phyloP scores from a whole-genome alignment of 2,888 invertebrate genomes.

The Drosophila diplacantha region DNA sequence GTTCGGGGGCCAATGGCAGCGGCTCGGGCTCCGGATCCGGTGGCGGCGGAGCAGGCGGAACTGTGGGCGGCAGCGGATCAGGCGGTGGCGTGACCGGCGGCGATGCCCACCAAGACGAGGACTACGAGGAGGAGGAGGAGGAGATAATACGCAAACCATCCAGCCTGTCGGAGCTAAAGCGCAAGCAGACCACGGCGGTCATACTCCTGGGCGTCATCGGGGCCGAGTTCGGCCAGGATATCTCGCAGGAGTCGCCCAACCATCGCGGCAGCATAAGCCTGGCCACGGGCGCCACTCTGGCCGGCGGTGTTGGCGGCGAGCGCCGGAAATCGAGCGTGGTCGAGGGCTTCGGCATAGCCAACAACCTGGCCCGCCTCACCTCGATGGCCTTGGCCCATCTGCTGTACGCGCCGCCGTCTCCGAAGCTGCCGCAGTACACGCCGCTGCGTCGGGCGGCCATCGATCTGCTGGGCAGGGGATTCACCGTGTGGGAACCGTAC shows the following conservation, averaged over 20 bases:
- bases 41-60: slow-evolving; percentile 16
- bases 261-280: slow-evolving; percentile 62
- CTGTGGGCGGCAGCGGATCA: slow-evolving; percentile 55
- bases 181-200: slow-evolving; percentile 98
- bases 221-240: slow-evolving; percentile 98
- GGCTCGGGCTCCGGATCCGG: slow-evolving; percentile 19
- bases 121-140: slow-evolving; percentile 89
- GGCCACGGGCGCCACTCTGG: slow-evolving; percentile 26
- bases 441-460: slow-evolving; percentile 97
- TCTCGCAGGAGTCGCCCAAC: slow-evolving; percentile 83
- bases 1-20: slow-evolving; percentile 24
- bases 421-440: slow-evolving; percentile 92
- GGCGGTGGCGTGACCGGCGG: slow-evolving; percentile 30
- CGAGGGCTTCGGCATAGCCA: slow-evolving; percentile 90
- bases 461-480: slow-evolving; percentile 97
- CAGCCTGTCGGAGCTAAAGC: slow-evolving; percentile 89
- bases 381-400: slow-evolving; percentile 96
- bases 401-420: slow-evolving; percentile 89
- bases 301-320: slow-evolving; percentile 45
- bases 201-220: slow-evolving; percentile 98
- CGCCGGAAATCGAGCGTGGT: slow-evolving; percentile 89
- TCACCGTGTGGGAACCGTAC: slow-evolving; percentile 99
- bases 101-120: slow-evolving; percentile 80
- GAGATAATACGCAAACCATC: slow-evolving; percentile 91
- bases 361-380: slow-evolving; percentile 93